Percentiles rank a stretch among this genome's conserved stretches.
Evolutionary conservation across 2,113 vertebrate species (phyloP).

Genomic region (Bufo bufo): DNA sequence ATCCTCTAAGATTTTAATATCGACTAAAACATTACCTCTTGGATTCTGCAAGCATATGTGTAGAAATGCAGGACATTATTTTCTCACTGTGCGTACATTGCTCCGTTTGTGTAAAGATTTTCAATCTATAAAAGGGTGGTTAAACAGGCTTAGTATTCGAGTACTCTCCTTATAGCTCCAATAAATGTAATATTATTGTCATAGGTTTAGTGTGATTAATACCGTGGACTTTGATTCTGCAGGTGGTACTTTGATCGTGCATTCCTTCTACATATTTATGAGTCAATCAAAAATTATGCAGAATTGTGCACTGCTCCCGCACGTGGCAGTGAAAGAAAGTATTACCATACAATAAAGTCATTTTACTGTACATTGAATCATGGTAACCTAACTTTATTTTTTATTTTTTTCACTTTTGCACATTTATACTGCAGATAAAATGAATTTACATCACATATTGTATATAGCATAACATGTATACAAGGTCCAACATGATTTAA

Average conservation of each 20-base stretch:
- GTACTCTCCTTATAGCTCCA: constrained; percentile 69
- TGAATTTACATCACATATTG: not conserved
- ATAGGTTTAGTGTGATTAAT: constrained; percentile 55
- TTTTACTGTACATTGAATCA: constrained; percentile 28
- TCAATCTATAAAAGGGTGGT: constrained; percentile 75
- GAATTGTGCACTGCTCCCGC: constrained; percentile 44
- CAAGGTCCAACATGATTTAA: not conserved
- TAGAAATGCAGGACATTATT: constrained; percentile 26
- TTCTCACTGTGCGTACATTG: constrained; percentile 17
- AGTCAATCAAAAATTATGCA: constrained; percentile 59
- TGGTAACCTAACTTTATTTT: constrained; percentile 10
- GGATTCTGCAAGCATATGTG: not conserved
- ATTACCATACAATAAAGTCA: constrained; percentile 49
- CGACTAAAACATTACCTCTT: constrained; percentile 1
- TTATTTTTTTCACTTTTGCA: constrained; percentile 44
- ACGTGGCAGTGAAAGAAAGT: constrained; percentile 34
- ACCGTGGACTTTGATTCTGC: constrained; percentile 53
- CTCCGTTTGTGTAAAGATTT: constrained; percentile 72
- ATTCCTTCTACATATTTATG: constrained; percentile 58
- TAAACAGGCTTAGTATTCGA: constrained; percentile 74
- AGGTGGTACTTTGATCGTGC: constrained; percentile 57
- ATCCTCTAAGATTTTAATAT: constrained; percentile 15
- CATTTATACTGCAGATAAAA: not conserved
- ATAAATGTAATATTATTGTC: constrained; percentile 56
- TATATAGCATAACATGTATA: no score